Percentiles rank a stretch among this genome's conserved stretches.
phyloP scores from a whole-genome alignment of 2,113 vertebrate species.

The Acinonyx jubatus region DNA sequence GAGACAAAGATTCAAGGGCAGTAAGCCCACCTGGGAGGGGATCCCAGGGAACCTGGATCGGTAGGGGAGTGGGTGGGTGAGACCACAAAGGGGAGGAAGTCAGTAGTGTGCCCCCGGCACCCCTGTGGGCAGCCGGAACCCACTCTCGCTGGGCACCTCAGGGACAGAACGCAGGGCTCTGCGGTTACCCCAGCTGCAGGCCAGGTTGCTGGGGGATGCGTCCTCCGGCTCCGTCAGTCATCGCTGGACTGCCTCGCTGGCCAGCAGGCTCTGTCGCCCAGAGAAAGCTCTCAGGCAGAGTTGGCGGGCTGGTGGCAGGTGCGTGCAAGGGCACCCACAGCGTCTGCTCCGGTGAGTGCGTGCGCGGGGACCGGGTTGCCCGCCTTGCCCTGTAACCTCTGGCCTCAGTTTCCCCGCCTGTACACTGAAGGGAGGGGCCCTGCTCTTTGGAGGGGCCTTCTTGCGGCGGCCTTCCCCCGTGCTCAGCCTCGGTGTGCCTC shows the following conservation, averaged over 20 bases:
- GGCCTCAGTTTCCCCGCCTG: background rate
- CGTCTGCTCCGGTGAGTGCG: background rate
- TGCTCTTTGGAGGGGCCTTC: background rate
- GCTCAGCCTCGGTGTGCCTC: background rate
- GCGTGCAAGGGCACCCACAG: background rate
- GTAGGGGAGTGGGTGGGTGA: background rate
- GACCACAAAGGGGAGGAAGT: background rate
- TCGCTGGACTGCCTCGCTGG: rapidly evolving
- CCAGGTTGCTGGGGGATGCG: background rate
- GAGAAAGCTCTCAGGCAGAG: background rate
- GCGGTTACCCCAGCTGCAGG: rapidly evolving
- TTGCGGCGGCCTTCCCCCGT: background rate
- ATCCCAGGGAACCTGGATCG: too few species aligned
- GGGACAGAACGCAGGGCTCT: rapidly evolving
- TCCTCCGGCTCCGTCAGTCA: rapidly evolving
- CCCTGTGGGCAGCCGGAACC: background rate
- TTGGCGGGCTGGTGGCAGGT: background rate
- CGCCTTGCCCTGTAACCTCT: background rate
- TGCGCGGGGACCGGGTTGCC: background rate
- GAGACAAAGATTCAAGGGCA: background rate
- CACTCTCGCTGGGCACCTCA: background rate
- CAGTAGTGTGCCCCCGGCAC: background rate
- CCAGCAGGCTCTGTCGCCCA: background rate
- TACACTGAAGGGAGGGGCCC: background rate
- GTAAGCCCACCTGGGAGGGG: background rate